phyloP scores from a whole-genome alignment of 2,113 vertebrate species.

The Malurus elegans region DNA sequence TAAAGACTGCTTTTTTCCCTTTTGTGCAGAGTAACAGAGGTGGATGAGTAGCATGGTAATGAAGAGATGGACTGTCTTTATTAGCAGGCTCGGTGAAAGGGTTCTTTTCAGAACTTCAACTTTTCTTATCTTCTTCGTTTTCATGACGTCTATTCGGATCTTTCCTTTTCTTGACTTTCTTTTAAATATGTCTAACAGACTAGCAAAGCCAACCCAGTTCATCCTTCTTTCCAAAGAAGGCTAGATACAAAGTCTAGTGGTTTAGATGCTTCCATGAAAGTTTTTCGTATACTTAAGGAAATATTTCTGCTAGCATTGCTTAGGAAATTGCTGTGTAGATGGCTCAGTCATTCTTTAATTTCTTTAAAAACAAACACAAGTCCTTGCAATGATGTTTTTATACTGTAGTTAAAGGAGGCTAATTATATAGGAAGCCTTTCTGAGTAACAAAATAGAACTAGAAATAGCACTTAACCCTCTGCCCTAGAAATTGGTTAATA shows the following conservation, averaged over 20 bases:
- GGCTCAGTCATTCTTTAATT: background rate
- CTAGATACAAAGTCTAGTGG: constrained; percentile 30
- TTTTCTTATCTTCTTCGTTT: constrained; percentile 75
- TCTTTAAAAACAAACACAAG: constrained; percentile 8
- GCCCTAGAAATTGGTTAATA: constrained; percentile 55
- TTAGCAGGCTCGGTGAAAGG: constrained; percentile 66
- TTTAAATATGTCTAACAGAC: constrained; percentile 60
- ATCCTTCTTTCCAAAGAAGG: constrained; percentile 48
- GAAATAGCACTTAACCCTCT: constrained; percentile 61
- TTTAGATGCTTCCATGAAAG: constrained; percentile 30
- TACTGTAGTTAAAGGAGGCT: constrained; percentile 1
- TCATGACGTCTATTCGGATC: constrained; percentile 58
- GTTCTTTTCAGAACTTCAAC: constrained; percentile 73
- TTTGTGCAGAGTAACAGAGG: constrained; percentile 71
- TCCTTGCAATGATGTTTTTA: background rate
- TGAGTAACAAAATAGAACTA: constrained; percentile 39
- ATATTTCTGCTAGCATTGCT: background rate
- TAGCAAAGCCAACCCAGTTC: constrained; percentile 60
- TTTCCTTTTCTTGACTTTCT: constrained; percentile 70
- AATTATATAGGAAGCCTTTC: constrained; percentile 53
- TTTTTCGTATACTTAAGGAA: constrained; percentile 18
- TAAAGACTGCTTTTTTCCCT: constrained; percentile 71
- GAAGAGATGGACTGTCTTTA: constrained; percentile 71
- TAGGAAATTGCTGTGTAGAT: background rate
- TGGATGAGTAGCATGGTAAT: constrained; percentile 74